Evolutionary conservation across 1,140 invertebrate genomes (phyloP).

Genomic region (Macrocentrus cingulum): DNA sequence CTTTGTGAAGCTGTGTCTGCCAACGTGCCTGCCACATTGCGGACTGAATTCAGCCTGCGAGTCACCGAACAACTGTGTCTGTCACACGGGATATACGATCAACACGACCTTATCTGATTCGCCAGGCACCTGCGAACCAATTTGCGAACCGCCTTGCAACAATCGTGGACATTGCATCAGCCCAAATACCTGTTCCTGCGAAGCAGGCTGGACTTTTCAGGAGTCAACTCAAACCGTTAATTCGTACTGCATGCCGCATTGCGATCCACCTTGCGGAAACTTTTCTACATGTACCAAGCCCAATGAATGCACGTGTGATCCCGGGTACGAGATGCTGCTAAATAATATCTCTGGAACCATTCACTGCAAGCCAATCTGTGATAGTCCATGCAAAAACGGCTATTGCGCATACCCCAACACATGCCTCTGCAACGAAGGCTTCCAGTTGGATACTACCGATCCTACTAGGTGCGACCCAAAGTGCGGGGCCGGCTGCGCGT

Average conservation of each 20-base stretch:
- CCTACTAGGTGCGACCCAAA: conserved; percentile 24
- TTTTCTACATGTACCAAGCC: conserved; percentile 33
- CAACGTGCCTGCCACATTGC: conserved; percentile 14
- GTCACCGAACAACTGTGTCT: conserved; percentile 49
- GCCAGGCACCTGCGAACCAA: conserved; percentile 28
- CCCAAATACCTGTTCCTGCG: conserved; percentile 18
- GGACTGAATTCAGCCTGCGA: conserved; percentile 57
- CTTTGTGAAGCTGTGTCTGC: conserved; percentile 13
- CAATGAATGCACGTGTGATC: conserved; percentile 34
- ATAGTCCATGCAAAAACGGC: conserved; percentile 57
- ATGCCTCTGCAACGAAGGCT: conserved; percentile 56
- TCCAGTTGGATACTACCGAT: conserved; percentile 30
- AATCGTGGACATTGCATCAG: conserved; percentile 15
- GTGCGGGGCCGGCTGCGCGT: conserved; percentile 29
- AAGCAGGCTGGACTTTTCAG: conserved; percentile 15
- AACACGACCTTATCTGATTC: not conserved
- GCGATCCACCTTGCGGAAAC: conserved; percentile 19
- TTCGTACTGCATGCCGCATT: conserved; percentile 28
- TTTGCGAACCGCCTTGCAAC: conserved; percentile 29
- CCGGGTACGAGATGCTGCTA: conserved; percentile 25
- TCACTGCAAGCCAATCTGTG: conserved; percentile 62
- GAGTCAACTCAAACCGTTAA: conserved; percentile 17
- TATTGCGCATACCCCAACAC: conserved; percentile 63
- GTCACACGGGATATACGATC: conserved; percentile 49
- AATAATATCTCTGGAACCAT: not conserved